Evolutionary conservation across 2,113 vertebrate genomes (phyloP), one percentile per base, ranked within the genome.

Genomic region (Microcebus murinus): DNA sequence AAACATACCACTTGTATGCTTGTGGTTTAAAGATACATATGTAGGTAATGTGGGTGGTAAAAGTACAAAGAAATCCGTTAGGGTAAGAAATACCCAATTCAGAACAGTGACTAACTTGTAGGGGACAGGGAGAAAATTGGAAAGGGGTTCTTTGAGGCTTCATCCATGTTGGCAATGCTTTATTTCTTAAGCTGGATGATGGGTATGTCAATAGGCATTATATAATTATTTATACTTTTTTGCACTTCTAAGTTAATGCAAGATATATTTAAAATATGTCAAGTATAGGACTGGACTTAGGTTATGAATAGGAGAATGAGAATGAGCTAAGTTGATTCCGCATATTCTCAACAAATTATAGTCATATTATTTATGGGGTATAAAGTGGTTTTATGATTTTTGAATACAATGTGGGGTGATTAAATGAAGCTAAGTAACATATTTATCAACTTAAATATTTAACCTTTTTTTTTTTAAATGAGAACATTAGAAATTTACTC

Each of bases 1-100:
- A 77, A 48, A 5, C 23, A 15, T 8, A 25, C 18, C 34, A 10
- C 45, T 86, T 55, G 42, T 42, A 42, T 42, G 10, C 3, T 1
- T 8, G 2, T 2, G 11, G 20, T 42, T 55, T 18, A 20, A 80
- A 77, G 67, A 52, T 13, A 31, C 1, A 0, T 0, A 0, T 1
- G 1, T 61, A 57, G 25, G 21, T 27, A 29, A 27, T 15, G 8
- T 1, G 3, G 23, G 0, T 45, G 1, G 11, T 14, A 1, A 25
- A 73, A 29, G 4, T 0, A 48, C 42, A 67, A 23, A 73, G 31
- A 48, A 83, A 12, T 17, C 14, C 1, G 0, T 4, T 45, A 23
- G 20, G 68, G 42, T 27, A 65, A 57, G 23, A 42, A 59, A 42
- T 31, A 52, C 25, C 18, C 9, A 63, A 55, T 52, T 95, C 18